A percentile compares a stretch with the other conserved stretches of the same genome.
Conservation (phyloP, 2,888 invertebrate genomes). For the Dimorphilus gyrociliatus region DNA sequence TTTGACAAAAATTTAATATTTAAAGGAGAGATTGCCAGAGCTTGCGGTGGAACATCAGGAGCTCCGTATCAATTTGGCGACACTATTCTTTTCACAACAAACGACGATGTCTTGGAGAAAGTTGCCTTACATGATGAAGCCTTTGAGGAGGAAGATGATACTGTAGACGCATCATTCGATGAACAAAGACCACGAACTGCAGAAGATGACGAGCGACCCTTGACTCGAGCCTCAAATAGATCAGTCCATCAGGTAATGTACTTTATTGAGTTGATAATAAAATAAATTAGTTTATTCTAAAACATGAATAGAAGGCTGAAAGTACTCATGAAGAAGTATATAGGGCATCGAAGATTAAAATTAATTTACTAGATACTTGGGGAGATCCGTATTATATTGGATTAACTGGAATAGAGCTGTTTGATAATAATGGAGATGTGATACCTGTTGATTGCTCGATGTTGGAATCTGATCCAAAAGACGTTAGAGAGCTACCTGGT, state of each 20-base stretch:
- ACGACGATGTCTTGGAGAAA: slow-evolving; percentile 52
- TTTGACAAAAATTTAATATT: slow-evolving; percentile 54
- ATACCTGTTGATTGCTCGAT: slow-evolving; percentile 22
- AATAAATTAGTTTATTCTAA: no score
- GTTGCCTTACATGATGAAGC: slow-evolving; percentile 41
- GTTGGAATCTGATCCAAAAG: slow-evolving; percentile 40
- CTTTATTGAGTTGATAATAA: no score
- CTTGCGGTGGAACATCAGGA: slow-evolving; percentile 56
- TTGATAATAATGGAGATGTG: slow-evolving; percentile 33
- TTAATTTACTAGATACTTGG: slow-evolving; percentile 40
- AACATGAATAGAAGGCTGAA: no score
- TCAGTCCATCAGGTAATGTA: no score
- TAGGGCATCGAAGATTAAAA: no score
- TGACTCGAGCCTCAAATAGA: no score
- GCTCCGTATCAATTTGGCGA: slow-evolving; percentile 47
- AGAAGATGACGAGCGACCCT: slow-evolving; percentile 23
- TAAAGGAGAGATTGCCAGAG: slow-evolving; percentile 61
- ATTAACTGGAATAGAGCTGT: slow-evolving; percentile 39
- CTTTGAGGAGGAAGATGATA: slow-evolving; percentile 27
- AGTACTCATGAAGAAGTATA: no score
- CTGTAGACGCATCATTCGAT: slow-evolving; percentile 14
- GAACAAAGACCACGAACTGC: slow-evolving; percentile 26
- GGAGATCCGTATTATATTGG: slow-evolving; percentile 40
- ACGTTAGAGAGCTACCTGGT: slow-evolving; percentile 26
- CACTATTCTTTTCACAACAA: slow-evolving; percentile 69